A percentile compares a stretch with the other conserved stretches of the same genome.
Conservation (phyloP, 2,888 invertebrate species). For the Ephialtes manifestator region DNA sequence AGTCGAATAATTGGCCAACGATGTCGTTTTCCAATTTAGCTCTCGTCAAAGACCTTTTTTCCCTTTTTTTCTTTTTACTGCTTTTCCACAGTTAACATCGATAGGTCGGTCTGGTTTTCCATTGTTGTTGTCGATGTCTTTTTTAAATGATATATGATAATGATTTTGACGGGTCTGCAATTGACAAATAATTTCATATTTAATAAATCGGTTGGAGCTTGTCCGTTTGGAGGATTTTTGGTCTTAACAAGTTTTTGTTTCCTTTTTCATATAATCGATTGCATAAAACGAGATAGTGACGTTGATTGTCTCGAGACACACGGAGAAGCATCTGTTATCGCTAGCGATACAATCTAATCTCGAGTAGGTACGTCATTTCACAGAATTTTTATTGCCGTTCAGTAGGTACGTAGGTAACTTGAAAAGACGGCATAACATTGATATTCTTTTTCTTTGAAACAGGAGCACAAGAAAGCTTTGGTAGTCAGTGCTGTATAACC, state of each 20-base stretch:
- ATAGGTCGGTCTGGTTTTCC: too few species aligned
- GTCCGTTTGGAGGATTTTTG: background rate
- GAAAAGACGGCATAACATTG: background rate
- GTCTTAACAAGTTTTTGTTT: background rate
- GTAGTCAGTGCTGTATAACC: too few species aligned
- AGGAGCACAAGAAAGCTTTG: background rate
- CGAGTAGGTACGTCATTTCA: background rate
- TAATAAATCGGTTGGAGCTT: too few species aligned
- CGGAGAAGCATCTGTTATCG: background rate
- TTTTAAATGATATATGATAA: too few species aligned
- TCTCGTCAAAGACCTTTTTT: background rate
- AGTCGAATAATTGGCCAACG: background rate
- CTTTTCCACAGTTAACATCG: background rate
- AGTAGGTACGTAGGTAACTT: background rate
- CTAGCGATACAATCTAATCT: slow-evolving; percentile 15
- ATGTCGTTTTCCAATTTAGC: background rate
- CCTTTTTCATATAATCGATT: background rate
- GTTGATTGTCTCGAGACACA: background rate
- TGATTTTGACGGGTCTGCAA: too few species aligned
- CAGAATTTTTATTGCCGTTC: slow-evolving; percentile 7
- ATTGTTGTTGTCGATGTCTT: too few species aligned
- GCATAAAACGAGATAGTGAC: slow-evolving; percentile 20
- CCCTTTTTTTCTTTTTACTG: background rate
- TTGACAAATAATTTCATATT: background rate
- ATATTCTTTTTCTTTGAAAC: background rate